Base-by-base conservation (phyloP, 2,888 invertebrate genomes). In the Tipula lateralis region DNA sequence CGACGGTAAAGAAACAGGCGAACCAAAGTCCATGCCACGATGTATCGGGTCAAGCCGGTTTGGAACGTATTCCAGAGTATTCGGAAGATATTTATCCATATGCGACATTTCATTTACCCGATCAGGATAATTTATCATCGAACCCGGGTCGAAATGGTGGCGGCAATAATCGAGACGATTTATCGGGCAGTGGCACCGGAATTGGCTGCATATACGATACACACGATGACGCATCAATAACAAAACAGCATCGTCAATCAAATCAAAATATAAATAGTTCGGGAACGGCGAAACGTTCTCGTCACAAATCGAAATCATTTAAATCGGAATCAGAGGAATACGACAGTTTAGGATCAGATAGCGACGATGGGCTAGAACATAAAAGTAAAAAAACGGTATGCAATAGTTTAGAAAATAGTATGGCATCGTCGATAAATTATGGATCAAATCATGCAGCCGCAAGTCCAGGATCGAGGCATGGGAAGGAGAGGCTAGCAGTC, bases 31-130 rank as follows among this genome's bases (percentile, higher is more conserved):
- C 85, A 7, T 83, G 84, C 34, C 88, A 87, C 84, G 88, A 89
- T 87, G 88, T 88, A 86, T 87, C 89, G 86, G 89, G 91, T 87
- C 9, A 7, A 66, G 24, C 66, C 24, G 88, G 89, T 85, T 89
- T 92, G 86, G 92, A 92, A 88, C 91, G 92, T 85, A 92, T 92
- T 87, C 92, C 92, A 85, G 92, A 92, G 89, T 92, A 92, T 88
- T 92, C 92, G 82, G 92, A 92, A 89, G 92, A 93, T 87, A 92
- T 92, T 88, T 92, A 92, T 89, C 92, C 92, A 84, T 92, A 92
- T 88, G 92, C 92, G 84, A 92, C 92, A 86, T 92, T 92, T 89
- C 91, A 92, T 88, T 89, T 92, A 87, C 91, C 91, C 12, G 92
- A 92, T 88, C 91, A 92, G 89, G 92, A 92, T 87, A 91, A 91